A percentile compares a stretch with the other conserved stretches of the same genome.
These are phyloP conservation scores for Musca domestica DNA, from an alignment of 1,140 invertebrate species.

Conservation along the genomic window DNA sequence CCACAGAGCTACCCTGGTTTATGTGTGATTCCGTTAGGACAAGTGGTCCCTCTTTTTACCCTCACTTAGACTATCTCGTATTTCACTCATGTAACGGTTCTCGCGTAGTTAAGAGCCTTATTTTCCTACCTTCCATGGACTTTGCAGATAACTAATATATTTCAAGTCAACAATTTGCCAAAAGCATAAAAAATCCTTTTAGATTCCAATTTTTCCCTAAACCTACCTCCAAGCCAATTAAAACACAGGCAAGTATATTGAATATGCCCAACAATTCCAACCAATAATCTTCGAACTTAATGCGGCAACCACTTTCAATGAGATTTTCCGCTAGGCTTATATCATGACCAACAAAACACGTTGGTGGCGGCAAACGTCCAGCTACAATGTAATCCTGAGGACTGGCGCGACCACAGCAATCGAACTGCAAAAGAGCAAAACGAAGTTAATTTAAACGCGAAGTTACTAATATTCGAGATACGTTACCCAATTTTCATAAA, in stretches of 20 bases:
- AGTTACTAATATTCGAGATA: background rate
- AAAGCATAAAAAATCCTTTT: background rate
- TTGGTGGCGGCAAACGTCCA: slow-evolving; percentile 30
- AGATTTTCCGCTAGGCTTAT: slow-evolving; percentile 39
- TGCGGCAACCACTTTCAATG: slow-evolving; percentile 41
- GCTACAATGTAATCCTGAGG: slow-evolving; percentile 46
- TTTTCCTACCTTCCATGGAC: too few relatives aligned
- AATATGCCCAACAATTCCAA: slow-evolving; percentile 33
- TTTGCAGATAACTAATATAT: too few relatives aligned
- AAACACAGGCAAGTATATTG: slow-evolving; percentile 39
- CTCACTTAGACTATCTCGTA: too few relatives aligned
- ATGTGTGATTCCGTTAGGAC: too few relatives aligned
- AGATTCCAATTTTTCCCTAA: background rate
- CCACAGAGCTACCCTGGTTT: too few relatives aligned
- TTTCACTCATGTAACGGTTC: too few relatives aligned
- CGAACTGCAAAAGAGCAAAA: slow-evolving; percentile 45
- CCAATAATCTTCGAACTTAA: slow-evolving; percentile 48
- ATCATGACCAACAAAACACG: slow-evolving; percentile 43
- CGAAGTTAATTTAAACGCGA: background rate
- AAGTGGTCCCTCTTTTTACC: too few relatives aligned
- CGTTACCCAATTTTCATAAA: slow-evolving; percentile 48
- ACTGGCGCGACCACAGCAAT: slow-evolving; percentile 58
- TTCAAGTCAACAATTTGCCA: too few relatives aligned
- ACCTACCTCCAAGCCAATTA: slow-evolving; percentile 41
- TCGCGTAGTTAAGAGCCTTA: too few relatives aligned